Base-by-base conservation (phyloP, 1,140 invertebrate genomes). In the Chymomyza costata region DNA sequence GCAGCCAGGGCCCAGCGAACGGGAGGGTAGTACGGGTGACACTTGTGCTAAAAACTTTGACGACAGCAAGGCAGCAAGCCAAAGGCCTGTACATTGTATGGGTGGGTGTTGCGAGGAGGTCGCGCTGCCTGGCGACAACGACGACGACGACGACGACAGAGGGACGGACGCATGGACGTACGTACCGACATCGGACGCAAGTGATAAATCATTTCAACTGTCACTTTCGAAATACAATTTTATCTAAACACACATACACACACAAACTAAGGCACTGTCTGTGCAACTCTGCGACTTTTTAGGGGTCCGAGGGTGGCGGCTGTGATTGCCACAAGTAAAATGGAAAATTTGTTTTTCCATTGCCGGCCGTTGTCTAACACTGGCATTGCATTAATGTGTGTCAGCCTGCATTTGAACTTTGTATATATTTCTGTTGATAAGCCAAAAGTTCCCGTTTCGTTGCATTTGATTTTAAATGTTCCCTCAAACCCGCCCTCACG, bases 201-300 rank as follows among this genome's bases (percentile, higher is more conserved):
- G 81, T 83, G 81, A 83, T 83, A 83, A 83, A 83, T 83, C 81
- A 83, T 83, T 83, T 83, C 71, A 82, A 83, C 81, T 83, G 81
- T 83, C 81, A 83, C 81, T 83, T 83, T 83, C 74, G 82, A 83
- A 83, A 83, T 73, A 83, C 81, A 83, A 83, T 83, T 83, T 83
- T 83, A 83, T 83, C 76, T 83, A 83, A 83, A 73, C 63, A 71
- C 63, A 78, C 54, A 78, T 53, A 68, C 41, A 73, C 21, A 62
- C 14, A 60, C 40, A 52, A n/a, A 39, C 62, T 54, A 30, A 65
- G 62, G 67, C 46, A 70, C 57, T 73, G 46, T 43, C 40, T 45
- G 43, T 59, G 53, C 37, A 53, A 47, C 43, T 51, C 18, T 45
- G 31, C 19, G 31, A 38, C 34, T 53, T 58, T 47, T 44, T 50